Conservation (phyloP, 35 echinoderm and acorn worm genomes). For the Anneissia japonica region DNA sequence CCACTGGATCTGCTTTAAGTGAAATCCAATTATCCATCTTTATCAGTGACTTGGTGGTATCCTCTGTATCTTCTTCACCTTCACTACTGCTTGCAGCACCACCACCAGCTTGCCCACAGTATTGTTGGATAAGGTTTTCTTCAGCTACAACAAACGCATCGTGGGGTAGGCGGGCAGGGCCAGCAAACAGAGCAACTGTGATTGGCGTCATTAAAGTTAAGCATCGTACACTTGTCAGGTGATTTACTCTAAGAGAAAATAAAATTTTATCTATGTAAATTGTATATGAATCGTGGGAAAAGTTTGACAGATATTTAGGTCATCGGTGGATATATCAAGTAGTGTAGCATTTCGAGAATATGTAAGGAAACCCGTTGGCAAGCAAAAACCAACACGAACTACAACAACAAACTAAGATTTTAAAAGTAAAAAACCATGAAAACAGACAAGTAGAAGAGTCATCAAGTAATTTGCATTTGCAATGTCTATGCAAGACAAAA, state of each 20-base stretch:
- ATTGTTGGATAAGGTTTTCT: constrained; percentile 32
- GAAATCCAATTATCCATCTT: constrained; percentile 83
- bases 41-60: constrained; percentile 42
- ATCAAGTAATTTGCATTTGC: too few relatives aligned
- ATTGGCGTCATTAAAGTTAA: constrained; percentile 75
- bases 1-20: constrained; percentile 49
- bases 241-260: constrained; percentile 44
- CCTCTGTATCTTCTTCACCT: constrained; percentile 18
- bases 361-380: too few relatives aligned
- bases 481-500: too few relatives aligned
- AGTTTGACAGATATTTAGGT: too few relatives aligned
- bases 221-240: constrained; percentile 65
- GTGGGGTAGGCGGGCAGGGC: constrained; percentile 74
- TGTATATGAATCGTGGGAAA: too few relatives aligned
- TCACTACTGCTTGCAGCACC: constrained; percentile 5
- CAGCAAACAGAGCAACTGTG: constrained; percentile 72
- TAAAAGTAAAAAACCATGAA: too few relatives aligned
- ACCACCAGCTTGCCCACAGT: constrained; percentile 40
- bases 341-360: too few relatives aligned
- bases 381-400: too few relatives aligned
- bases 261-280: background rate
- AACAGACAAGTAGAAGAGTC: too few relatives aligned
- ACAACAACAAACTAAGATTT: too few relatives aligned
- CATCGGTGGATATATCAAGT: too few relatives aligned
- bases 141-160: constrained; percentile 70